phyloP scores from a whole-genome alignment of 2,888 invertebrate genomes.

The Andricus curvator region DNA sequence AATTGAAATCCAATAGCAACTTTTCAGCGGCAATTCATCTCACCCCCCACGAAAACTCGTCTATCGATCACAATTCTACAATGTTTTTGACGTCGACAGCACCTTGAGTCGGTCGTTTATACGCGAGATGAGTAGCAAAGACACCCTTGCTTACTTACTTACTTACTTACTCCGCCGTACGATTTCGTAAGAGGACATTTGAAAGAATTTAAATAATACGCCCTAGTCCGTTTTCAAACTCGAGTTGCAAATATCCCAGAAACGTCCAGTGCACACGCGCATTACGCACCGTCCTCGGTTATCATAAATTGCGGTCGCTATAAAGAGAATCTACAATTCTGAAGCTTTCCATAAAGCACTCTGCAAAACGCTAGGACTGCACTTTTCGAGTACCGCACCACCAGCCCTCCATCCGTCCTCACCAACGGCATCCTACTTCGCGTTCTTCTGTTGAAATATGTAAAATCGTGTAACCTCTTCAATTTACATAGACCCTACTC shows the following conservation, averaged over 20 bases:
- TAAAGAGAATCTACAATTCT: constrained; percentile 77
- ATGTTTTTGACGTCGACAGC: constrained; percentile 71
- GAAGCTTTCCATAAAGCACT: constrained; percentile 78
- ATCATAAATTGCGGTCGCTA: constrained; percentile 58
- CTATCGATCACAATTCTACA: constrained; percentile 71
- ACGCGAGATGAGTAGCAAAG: constrained; percentile 26
- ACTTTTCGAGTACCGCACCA: constrained; percentile 74
- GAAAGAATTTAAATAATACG: constrained; percentile 71
- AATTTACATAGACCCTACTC: constrained; percentile 75
- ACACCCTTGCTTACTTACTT: constrained; percentile 23
- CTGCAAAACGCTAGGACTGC: constrained; percentile 76
- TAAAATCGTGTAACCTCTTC: constrained; percentile 78
- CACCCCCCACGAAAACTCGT: constrained; percentile 21
- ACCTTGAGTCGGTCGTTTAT: constrained; percentile 41
- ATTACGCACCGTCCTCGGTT: constrained; percentile 50
- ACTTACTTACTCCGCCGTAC: constrained; percentile 43
- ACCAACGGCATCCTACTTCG: constrained; percentile 47
- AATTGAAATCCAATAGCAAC: constrained; percentile 76
- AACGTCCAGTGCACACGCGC: constrained; percentile 42
- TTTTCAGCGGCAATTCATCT: constrained; percentile 39
- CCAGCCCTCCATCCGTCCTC: constrained; percentile 44
- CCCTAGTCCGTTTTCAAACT: constrained; percentile 58
- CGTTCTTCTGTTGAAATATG: constrained; percentile 76
- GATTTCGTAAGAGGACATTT: constrained; percentile 51
- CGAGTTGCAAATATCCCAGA: constrained; percentile 43